These are phyloP conservation scores for Saccostrea echinata DNA, from an alignment of 1,140 invertebrate genomes.

Conservation along the genomic window DNA sequence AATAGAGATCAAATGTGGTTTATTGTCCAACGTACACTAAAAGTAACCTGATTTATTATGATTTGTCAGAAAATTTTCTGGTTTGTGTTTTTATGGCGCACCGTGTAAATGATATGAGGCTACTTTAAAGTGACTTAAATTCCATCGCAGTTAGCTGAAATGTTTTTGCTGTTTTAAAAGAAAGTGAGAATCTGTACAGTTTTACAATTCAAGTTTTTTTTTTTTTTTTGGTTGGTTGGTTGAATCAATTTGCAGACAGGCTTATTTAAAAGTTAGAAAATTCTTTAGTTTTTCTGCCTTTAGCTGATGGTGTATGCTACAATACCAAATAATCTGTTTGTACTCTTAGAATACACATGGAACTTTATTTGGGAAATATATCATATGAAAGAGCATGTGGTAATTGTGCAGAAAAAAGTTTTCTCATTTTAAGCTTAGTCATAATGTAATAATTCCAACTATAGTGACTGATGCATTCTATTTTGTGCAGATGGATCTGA, in stretches of 20 bases:
- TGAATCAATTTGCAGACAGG: not conserved
- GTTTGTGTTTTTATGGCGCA: slow-evolving; percentile 25
- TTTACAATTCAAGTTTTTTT: not conserved
- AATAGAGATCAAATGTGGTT: slow-evolving; percentile 11
- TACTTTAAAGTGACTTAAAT: not conserved
- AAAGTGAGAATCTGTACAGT: not conserved
- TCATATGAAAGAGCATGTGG: not conserved
- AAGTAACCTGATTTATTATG: slow-evolving; percentile 3
- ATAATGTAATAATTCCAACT: not conserved
- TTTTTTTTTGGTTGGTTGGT: too few relatives aligned
- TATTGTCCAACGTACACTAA: slow-evolving; percentile 20
- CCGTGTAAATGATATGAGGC: not conserved
- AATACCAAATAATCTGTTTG: not conserved
- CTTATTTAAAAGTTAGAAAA: not conserved
- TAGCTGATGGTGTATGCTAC: not conserved
- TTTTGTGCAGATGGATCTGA: slow-evolving; percentile 51
- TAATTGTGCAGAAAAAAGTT: not conserved
- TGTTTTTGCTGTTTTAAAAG: not conserved
- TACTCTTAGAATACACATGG: not conserved
- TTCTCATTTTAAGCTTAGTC: not conserved
- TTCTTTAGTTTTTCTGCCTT: not conserved
- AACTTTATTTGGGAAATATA: not conserved
- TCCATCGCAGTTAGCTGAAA: not conserved
- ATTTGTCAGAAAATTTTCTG: not conserved
- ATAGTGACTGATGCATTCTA: slow-evolving; percentile 4